Evolutionary conservation across 2,797 vertebrate species (phyloP).

Genomic region (Cheirogaleus major): DNA sequence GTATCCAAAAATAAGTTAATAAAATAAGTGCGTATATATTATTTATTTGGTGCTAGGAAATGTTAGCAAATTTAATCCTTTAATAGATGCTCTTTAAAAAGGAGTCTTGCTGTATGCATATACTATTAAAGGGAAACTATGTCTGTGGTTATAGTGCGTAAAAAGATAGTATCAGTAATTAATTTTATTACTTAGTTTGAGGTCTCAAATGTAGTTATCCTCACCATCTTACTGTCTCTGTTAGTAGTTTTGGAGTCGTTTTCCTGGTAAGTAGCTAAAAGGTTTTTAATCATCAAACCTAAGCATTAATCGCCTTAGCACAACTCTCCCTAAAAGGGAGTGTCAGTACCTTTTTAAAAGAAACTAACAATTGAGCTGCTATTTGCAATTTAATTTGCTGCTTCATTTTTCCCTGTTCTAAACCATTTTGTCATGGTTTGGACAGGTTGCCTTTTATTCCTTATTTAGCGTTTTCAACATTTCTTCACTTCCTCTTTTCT

Average conservation of each 20-base stretch:
- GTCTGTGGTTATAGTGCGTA: constrained; percentile 76
- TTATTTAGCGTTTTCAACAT: neutral
- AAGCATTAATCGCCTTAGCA: constrained; percentile 64
- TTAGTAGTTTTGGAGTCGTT: constrained; percentile 65
- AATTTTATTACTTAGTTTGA: constrained; percentile 72
- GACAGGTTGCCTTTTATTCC: neutral
- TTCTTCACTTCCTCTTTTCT: constrained; percentile 1
- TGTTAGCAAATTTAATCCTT: constrained; percentile 82
- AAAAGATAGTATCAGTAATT: constrained; percentile 77
- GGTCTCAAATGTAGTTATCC: constrained; percentile 83
- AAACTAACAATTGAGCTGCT: neutral
- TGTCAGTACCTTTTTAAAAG: neutral
- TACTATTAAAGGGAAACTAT: constrained; percentile 72
- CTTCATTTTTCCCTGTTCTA: neutral
- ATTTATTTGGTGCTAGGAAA: constrained; percentile 83
- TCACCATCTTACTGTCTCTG: constrained; percentile 85
- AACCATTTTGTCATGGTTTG: neutral
- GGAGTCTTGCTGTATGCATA: constrained; percentile 80
- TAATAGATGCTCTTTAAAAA: constrained; percentile 79
- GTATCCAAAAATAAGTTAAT: constrained; percentile 76
- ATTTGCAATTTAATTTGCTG: neutral
- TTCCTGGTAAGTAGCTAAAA: constrained; percentile 75
- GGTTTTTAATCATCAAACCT: constrained; percentile 54
- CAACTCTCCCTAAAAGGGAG: constrained; percentile 57
- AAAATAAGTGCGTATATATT: constrained; percentile 58